A percentile compares a stretch with the other conserved stretches of the same genome.
Conservation (phyloP, 2,888 invertebrate species). For the Cryptophagus acutangulus region DNA sequence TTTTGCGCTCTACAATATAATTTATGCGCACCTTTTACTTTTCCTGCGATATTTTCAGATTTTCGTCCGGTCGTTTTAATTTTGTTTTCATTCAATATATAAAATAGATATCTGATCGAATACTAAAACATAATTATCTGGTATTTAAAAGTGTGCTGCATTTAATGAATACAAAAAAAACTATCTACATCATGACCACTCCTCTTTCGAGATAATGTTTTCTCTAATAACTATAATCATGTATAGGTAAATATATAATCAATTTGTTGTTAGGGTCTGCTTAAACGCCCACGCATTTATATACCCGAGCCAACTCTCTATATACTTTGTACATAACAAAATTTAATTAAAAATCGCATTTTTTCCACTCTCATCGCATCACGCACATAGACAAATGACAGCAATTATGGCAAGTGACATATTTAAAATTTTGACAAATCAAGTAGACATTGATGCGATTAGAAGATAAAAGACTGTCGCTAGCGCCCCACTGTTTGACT, state of each 20-base stretch:
- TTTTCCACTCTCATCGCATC: too few species aligned
- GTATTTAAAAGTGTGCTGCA: conserved; percentile 41
- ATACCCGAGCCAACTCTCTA: too few species aligned
- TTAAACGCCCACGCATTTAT: conserved; percentile 44
- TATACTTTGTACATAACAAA: too few species aligned
- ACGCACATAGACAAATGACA: conserved; percentile 29
- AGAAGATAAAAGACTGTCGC: conserved; percentile 35
- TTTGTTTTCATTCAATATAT: too few species aligned
- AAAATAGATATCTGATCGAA: conserved; percentile 34
- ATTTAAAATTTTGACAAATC: conserved; percentile 36
- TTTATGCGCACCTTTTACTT: too few species aligned
- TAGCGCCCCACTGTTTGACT: conserved; percentile 34
- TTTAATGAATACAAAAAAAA: conserved; percentile 37
- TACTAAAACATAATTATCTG: conserved; percentile 33
- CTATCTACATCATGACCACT: conserved; percentile 41
- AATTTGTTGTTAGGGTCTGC: conserved; percentile 47
- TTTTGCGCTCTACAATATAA: too few species aligned
- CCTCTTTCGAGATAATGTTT: conserved; percentile 49
- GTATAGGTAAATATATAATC: conserved; percentile 51
- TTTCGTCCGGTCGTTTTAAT: too few species aligned
- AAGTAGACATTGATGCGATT: conserved; percentile 24
- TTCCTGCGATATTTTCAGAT: too few species aligned
- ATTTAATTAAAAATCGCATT: too few species aligned
- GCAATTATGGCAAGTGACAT: conserved; percentile 33
- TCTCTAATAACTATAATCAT: conserved; percentile 51